Evolutionary conservation across 1,140 invertebrate genomes (phyloP), one percentile per base, ranked within the genome.

Genomic region (Drosophila parvula): DNA sequence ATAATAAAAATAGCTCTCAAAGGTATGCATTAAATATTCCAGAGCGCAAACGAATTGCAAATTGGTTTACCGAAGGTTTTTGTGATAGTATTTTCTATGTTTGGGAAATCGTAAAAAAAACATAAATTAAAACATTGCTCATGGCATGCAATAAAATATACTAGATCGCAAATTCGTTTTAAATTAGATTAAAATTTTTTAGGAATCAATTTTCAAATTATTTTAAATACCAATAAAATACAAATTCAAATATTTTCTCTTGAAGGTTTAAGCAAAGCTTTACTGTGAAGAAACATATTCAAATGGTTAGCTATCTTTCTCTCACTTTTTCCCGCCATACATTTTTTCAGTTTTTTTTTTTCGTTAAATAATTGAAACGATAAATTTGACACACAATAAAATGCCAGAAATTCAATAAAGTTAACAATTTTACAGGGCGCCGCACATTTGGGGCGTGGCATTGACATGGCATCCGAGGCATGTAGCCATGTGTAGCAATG

Each of bases 341-440:
- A 22, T 22, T n/a, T n/a, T n/a, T n/a, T n/a, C 4, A 10, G 28
- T 10, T 6, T 22, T n/a, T 28, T 59, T 59, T 50, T 40, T 73
- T 47, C 50, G 55, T 44, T 78, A 64, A 84, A 81, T 88, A 84
- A 88, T 88, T 89, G 84, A 83, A 84, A 84, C 84, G 74, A 89
- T 84, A 88, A 89, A 88, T 88, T 89, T 68, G 88, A 75, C 80
- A 89, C 80, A 89, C 84, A 82, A 86, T 86, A 76, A 86, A 86
- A 73, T 74, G 65, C 69, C 84, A 75, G 69, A 69, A 84, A 84
- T 88, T 88, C 84, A 89, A 88, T 88, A 89, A 88, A 78, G 80
- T 84, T 79, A 65, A 88, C 83, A 88, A 80, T 88, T 88, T 60
- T 59, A 63, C 67, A 45, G 57, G 44, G 55, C 30, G 40, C 22